A percentile compares a stretch with the other conserved stretches of the same genome.
phyloP scores from a whole-genome alignment of 2,888 invertebrate species.

The Cryptus viduatorius region DNA sequence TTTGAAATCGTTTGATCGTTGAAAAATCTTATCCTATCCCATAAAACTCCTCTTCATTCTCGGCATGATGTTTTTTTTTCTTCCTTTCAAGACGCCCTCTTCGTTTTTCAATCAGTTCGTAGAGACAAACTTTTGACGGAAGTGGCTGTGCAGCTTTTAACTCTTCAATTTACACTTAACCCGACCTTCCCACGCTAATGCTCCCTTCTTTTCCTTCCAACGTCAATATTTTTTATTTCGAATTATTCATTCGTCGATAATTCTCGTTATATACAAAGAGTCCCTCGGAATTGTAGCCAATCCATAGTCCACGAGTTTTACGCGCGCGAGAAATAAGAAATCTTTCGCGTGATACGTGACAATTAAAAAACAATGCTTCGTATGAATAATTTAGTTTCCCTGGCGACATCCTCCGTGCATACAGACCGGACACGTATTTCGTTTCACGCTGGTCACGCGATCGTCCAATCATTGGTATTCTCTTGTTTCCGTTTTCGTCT shows the following conservation, averaged over 20 bases:
- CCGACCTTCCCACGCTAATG: neutral
- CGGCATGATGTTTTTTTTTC: neutral
- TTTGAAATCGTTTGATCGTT: neutral
- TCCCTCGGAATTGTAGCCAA: neutral
- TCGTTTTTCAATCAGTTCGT: neutral
- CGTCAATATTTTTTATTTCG: neutral
- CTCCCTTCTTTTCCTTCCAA: neutral
- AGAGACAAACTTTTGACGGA: neutral
- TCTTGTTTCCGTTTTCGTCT: neutral
- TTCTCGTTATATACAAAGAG: neutral
- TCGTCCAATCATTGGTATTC: neutral
- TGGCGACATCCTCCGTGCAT: neutral
- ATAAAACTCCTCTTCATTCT: neutral
- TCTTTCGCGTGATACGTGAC: neutral
- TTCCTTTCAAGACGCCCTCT: neutral
- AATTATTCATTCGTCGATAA: neutral
- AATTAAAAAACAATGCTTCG: neutral
- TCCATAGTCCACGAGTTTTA: neutral
- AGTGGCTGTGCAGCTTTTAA: neutral
- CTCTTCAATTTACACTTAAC: neutral
- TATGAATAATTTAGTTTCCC: neutral
- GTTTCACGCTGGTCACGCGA: conserved; percentile 12
- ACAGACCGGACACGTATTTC: neutral
- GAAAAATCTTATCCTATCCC: neutral
- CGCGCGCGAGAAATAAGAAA: neutral